Percentiles rank a stretch among this genome's conserved stretches.
phyloP scores from a whole-genome alignment of 2,888 invertebrate genomes.

The Luffia ferchaultella region DNA sequence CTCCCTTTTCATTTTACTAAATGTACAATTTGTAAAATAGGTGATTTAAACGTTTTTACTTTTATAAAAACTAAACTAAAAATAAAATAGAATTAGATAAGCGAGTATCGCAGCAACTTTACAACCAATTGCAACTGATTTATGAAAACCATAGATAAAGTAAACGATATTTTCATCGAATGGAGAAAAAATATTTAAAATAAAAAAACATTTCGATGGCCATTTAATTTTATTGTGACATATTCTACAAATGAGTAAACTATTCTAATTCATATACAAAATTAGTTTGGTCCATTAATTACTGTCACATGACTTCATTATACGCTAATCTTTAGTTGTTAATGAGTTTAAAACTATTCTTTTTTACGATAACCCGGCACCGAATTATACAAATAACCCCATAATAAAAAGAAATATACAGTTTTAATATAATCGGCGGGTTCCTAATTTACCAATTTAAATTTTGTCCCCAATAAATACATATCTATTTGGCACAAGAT shows the following conservation, averaged over 20 bases:
- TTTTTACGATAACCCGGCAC: slow-evolving; percentile 33
- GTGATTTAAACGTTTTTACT: too few species aligned
- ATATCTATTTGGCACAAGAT: slow-evolving; percentile 63
- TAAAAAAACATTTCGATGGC: too few species aligned
- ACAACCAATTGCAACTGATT: too few species aligned
- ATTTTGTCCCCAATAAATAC: slow-evolving; percentile 56
- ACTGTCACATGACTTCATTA: slow-evolving; percentile 5
- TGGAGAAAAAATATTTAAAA: too few species aligned
- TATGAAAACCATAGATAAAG: too few species aligned
- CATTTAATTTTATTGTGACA: slow-evolving; percentile 36
- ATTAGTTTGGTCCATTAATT: slow-evolving; percentile 11
- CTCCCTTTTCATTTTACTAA: too few species aligned
- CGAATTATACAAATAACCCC: slow-evolving; percentile 22
- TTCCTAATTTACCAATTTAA: slow-evolving; percentile 27
- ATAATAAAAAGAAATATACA: too few species aligned
- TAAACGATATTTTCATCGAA: too few species aligned
- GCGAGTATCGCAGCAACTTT: too few species aligned
- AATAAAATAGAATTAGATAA: too few species aligned
- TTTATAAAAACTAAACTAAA: too few species aligned
- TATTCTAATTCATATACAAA: slow-evolving; percentile 38
- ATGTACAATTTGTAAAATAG: too few species aligned
- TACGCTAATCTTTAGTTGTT: slow-evolving; percentile 11
- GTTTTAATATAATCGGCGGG: slow-evolving; percentile 30
- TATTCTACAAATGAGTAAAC: slow-evolving; percentile 17
- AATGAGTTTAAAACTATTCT: slow-evolving; percentile 17